These are phyloP conservation scores for Athalia circularis DNA, from an alignment of 2,888 invertebrate species.

Conservation along the genomic window DNA sequence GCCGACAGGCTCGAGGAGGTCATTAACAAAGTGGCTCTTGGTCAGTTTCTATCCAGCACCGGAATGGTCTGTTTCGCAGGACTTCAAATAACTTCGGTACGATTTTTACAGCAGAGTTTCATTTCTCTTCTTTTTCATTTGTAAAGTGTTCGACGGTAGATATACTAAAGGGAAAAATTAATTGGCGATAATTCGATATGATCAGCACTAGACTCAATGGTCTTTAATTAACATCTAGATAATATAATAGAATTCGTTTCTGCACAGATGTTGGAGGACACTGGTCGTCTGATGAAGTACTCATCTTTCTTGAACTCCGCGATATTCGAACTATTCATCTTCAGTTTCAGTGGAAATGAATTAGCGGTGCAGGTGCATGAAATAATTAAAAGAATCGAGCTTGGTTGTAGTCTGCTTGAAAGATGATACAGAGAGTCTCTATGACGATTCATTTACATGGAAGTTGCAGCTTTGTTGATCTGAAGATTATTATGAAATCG, in stretches of 20 bases:
- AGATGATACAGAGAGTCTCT: neutral
- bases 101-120: slow-evolving; percentile 39
- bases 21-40: slow-evolving; percentile 64
- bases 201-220: neutral
- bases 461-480: neutral
- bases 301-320: slow-evolving; percentile 61
- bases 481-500: no score
- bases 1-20: slow-evolving; percentile 64
- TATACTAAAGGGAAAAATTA: no score
- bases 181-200: no score
- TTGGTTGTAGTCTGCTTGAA: neutral
- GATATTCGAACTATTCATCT: slow-evolving; percentile 65
- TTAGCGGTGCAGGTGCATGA: slow-evolving; percentile 61
- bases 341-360: slow-evolving; percentile 65
- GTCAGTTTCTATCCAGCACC: slow-evolving; percentile 66
- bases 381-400: neutral
- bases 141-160: no score
- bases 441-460: neutral
- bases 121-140: neutral
- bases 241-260: neutral
- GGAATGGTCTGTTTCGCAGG: slow-evolving; percentile 66
- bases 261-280: slow-evolving; percentile 60
- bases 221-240: neutral
- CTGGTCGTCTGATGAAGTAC: slow-evolving; percentile 61
- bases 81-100: slow-evolving; percentile 66